Conservation (phyloP, 1,140 invertebrate genomes). For the Saxidomus purpurata region DNA sequence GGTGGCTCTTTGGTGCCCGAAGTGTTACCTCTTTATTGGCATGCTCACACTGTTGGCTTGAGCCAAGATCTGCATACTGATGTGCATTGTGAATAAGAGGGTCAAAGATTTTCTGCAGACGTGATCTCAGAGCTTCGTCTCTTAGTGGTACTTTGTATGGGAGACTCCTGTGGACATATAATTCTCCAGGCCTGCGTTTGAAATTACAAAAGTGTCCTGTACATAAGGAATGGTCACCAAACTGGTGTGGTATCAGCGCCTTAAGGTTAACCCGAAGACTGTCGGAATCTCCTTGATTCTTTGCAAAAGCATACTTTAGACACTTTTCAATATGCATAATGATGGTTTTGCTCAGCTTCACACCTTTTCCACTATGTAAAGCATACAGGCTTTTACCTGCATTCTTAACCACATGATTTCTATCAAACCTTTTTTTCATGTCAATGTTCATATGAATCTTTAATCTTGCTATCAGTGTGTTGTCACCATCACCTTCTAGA, state of each 20-base stretch:
- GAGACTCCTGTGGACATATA: slow-evolving; percentile 46
- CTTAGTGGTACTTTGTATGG: too few relatives aligned
- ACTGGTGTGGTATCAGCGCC: too few relatives aligned
- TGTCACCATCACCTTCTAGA: slow-evolving; percentile 57
- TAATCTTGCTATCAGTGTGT: slow-evolving; percentile 8
- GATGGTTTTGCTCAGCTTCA: slow-evolving; percentile 52
- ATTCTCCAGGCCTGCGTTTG: slow-evolving; percentile 14
- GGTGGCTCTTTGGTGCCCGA: slow-evolving; percentile 52
- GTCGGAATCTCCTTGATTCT: slow-evolving; percentile 27
- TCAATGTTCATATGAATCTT: slow-evolving; percentile 8
- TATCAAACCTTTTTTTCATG: too few relatives aligned
- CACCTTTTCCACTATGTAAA: slow-evolving; percentile 23
- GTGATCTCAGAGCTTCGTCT: not conserved
- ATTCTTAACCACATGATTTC: slow-evolving; percentile 41
- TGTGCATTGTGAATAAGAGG: slow-evolving; percentile 55
- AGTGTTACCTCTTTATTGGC: slow-evolving; percentile 43
- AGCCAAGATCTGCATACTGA: slow-evolving; percentile 54
- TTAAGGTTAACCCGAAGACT: slow-evolving; percentile 33
- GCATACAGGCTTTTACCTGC: slow-evolving; percentile 44
- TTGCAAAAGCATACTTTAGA: slow-evolving; percentile 38
- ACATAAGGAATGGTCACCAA: slow-evolving; percentile 51
- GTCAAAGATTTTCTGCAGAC: slow-evolving; percentile 51
- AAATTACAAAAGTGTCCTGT: slow-evolving; percentile 38
- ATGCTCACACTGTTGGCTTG: slow-evolving; percentile 63
- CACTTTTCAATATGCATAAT: slow-evolving; percentile 47